Percentiles rank a stretch among this genome's conserved stretches.
phyloP scores from a whole-genome alignment of 2,888 invertebrate genomes.

The Mamestra brassicae region DNA sequence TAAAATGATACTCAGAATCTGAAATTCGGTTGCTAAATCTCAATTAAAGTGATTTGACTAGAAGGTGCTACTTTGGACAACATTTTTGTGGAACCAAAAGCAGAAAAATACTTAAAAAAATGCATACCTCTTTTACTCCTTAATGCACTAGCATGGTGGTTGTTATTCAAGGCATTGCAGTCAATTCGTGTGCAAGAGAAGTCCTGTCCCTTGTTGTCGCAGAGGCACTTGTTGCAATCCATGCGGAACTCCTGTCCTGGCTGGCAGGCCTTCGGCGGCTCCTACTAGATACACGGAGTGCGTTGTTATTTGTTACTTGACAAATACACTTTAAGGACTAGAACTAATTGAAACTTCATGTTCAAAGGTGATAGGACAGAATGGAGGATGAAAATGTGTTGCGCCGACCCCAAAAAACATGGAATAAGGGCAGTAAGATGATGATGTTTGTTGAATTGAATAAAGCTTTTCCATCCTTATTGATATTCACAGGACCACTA shows the following conservation, averaged over 20 bases:
- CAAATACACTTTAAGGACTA: neutral
- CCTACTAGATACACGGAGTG: constrained; percentile 75
- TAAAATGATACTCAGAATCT: neutral
- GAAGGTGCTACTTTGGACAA: too few relatives aligned
- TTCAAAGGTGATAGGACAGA: neutral
- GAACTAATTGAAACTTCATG: neutral
- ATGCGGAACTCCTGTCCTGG: constrained; percentile 85
- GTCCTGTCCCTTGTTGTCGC: constrained; percentile 83
- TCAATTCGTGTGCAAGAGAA: constrained; percentile 88
- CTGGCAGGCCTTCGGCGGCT: constrained; percentile 81
- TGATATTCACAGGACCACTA: neutral
- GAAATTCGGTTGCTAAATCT: neutral
- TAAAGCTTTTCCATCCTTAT: neutral
- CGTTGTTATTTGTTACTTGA: constrained; percentile 64
- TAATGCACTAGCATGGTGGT: constrained; percentile 69
- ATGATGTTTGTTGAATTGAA: too few relatives aligned
- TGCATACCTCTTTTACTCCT: constrained; percentile 80
- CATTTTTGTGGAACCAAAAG: too few relatives aligned
- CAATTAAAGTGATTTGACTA: too few relatives aligned
- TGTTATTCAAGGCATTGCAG: constrained; percentile 79
- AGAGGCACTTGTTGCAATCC: constrained; percentile 89
- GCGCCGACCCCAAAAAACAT: too few relatives aligned
- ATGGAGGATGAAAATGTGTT: neutral
- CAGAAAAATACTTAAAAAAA: neutral
- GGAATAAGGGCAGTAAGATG: too few relatives aligned